These are phyloP conservation scores for Cnemophilus loriae DNA, from an alignment of 2,113 vertebrate genomes.

Conservation along the genomic window DNA sequence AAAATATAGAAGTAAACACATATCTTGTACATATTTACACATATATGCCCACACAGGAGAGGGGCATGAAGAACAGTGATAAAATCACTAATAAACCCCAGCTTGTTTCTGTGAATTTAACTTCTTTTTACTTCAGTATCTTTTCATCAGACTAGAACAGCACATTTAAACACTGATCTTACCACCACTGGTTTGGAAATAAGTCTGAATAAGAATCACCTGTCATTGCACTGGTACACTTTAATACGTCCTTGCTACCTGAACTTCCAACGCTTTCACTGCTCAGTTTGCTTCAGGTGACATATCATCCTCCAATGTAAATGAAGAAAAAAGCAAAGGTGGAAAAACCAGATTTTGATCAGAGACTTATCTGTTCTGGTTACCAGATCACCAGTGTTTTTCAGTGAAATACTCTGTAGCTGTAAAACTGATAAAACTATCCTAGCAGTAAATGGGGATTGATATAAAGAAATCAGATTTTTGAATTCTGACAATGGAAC, in stretches of 20 bases:
- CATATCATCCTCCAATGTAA: neutral
- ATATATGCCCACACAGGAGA: neutral
- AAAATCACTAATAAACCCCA: neutral
- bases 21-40: neutral
- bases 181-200: neutral
- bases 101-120: neutral
- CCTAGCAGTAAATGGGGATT: neutral
- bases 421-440: too few relatives aligned
- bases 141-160: neutral
- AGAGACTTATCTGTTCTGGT: neutral
- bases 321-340: neutral
- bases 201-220: neutral
- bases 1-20: neutral
- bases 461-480: neutral
- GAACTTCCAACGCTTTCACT: neutral
- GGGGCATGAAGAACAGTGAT: rapidly evolving
- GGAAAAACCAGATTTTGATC: neutral
- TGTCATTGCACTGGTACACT: neutral
- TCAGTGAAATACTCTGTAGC: neutral
- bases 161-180: neutral
- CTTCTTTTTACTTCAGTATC: neutral
- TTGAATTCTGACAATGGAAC: neutral
- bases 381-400: neutral
- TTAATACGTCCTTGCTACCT: neutral
- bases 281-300: neutral